These are phyloP conservation scores for Zootermopsis nevadensis DNA, from an alignment of 2,888 invertebrate genomes.

Conservation along the genomic window DNA sequence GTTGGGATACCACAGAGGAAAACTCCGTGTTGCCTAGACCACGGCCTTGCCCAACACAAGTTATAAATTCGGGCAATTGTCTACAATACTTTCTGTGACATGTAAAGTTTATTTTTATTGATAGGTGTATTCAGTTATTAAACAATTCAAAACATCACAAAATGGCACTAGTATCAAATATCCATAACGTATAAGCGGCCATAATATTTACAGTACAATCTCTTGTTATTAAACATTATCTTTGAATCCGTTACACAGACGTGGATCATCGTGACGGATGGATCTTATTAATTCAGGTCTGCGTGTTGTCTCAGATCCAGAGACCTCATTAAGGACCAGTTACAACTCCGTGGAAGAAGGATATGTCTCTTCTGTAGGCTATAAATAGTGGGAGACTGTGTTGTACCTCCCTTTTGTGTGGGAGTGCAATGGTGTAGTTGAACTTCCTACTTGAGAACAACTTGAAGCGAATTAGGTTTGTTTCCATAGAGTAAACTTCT, in stretches of 20 bases:
- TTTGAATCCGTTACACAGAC: too few species aligned
- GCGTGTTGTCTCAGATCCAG: background rate
- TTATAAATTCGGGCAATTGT: too few species aligned
- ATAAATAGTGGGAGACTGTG: slow-evolving; percentile 1
- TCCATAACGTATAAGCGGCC: too few species aligned
- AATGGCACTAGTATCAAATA: too few species aligned
- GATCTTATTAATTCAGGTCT: slow-evolving; percentile 21
- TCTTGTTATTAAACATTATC: too few species aligned
- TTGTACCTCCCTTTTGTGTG: slow-evolving; percentile 11
- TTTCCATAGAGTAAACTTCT: background rate
- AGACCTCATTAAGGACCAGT: slow-evolving; percentile 48
- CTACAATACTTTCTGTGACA: too few species aligned
- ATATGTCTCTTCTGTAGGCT: slow-evolving; percentile 13
- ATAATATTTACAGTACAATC: too few species aligned
- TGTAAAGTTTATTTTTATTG: too few species aligned
- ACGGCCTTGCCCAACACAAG: too few species aligned
- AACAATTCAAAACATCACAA: too few species aligned
- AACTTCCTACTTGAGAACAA: background rate
- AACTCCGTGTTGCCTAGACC: too few species aligned
- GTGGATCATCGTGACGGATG: background rate
- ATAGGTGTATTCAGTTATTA: background rate
- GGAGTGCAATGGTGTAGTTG: background rate
- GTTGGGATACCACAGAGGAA: too few species aligned
- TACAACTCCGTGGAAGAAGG: slow-evolving; percentile 11
- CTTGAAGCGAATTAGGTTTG: background rate